Evolutionary conservation across 2,797 vertebrate genomes (phyloP).

Genomic region (Anabacerthia variegaticeps): DNA sequence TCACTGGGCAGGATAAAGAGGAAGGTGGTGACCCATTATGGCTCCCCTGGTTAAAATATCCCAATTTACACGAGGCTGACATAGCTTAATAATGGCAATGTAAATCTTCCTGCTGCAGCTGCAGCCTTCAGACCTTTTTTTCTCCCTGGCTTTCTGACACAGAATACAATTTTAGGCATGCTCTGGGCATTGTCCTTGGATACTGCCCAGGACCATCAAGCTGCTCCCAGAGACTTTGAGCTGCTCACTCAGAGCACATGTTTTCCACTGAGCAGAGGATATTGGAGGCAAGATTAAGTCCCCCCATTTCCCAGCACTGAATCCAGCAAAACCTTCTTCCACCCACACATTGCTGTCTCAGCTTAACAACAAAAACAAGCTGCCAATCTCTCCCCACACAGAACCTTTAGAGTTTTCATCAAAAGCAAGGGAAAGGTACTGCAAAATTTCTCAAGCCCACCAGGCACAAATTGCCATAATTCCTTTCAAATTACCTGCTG

Average conservation of each 20-base stretch:
- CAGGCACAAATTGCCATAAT: background rate
- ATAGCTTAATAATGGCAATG: background rate
- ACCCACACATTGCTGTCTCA: constrained; percentile 23
- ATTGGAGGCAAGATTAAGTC: background rate
- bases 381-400: constrained; percentile 46
- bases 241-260: background rate
- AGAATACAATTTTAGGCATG: background rate
- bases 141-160: background rate
- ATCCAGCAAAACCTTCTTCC: constrained; percentile 3
- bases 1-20: background rate
- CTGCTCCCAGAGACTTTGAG: background rate
- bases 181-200: background rate
- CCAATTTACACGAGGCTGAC: background rate
- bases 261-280: background rate
- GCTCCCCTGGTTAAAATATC: background rate
- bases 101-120: background rate
- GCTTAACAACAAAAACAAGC: constrained; percentile 46
- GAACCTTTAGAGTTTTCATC: background rate
- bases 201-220: background rate
- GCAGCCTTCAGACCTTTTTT: background rate
- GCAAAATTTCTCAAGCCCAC: background rate
- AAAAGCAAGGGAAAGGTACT: background rate
- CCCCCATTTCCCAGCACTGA: background rate
- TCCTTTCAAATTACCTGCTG: constrained; percentile 9
- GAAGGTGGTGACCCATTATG: background rate